Evolutionary conservation across 2,888 invertebrate genomes (phyloP), one percentile per base, ranked within the genome.

Genomic region (Ethmia dodecea): DNA sequence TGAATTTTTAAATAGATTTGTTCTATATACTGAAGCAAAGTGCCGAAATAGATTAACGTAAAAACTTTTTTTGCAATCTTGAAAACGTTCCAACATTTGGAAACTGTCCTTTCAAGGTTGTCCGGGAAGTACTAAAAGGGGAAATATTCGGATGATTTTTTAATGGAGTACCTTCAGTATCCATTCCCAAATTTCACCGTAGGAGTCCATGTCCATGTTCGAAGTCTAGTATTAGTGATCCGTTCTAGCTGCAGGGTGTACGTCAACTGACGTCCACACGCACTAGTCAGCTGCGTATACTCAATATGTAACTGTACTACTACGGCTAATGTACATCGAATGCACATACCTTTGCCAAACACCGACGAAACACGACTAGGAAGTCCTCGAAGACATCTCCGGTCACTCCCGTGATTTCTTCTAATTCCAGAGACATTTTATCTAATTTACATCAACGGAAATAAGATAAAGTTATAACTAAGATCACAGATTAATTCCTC

Each of bases 321-420:
- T 11, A 10, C 26, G n/a, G 11, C 26, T 26, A 9, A 62, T 70
- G 55, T 75, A 77, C 75, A 73, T 76, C 34, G 31, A 32, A 27
- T 28, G 28, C 34, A 22, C 72, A 86, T 91, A 92, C 92, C 92
- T 90, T 89, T 77, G 88, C 87, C 75, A 91, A 87, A 61, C 91
- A 87, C 56, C 91, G 89, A 49, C 91, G 90, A 65, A 91, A 91
- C 61, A 92, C 87, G 55, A 89, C 74, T 59, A 92, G 87, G 75
- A 93, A 92, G 74, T 93, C 93, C 67, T 91, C 92, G 73, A 93
- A 88, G 55, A 92, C 89, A 75, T 92, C 92, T 52, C 92, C 92
- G 51, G 91, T 86, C 62, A 87, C 71, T 52, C 88, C 84, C 55
- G 86, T 73, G 15, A 89, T 69, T 50, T 91, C 88, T 68, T 89